phyloP scores from a whole-genome alignment of 2,113 vertebrate species.

The Forbesichthys agassizii region DNA sequence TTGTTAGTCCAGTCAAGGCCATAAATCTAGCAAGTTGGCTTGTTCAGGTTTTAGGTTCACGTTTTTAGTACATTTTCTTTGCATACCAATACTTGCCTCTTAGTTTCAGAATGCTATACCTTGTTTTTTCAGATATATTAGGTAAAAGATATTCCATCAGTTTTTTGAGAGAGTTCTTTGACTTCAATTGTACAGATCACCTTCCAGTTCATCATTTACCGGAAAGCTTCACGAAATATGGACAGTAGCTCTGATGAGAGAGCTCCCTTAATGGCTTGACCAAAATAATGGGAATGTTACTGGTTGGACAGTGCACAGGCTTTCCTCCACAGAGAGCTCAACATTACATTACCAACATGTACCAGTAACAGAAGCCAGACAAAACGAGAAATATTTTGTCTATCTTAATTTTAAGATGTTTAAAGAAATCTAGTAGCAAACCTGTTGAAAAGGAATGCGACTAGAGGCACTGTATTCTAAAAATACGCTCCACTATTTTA shows the following conservation, averaged over 20 bases:
- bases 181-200: constrained; percentile 68
- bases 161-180: constrained; percentile 41
- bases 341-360: constrained; percentile 2
- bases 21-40: neutral
- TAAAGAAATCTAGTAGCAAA: too few relatives aligned
- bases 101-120: neutral
- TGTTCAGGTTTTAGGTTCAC: neutral
- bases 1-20: too few relatives aligned
- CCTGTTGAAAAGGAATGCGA: too few relatives aligned
- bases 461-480: too few relatives aligned
- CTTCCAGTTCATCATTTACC: constrained; percentile 74
- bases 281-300: neutral
- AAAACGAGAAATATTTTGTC: neutral
- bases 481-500: too few relatives aligned
- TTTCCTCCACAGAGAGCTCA: neutral
- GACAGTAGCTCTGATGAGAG: constrained; percentile 34
- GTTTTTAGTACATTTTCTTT: neutral
- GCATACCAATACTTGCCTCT: neutral
- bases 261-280: constrained; percentile 53
- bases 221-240: constrained; percentile 13
- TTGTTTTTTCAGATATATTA: neutral
- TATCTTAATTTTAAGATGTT: too few relatives aligned
- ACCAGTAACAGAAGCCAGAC: constrained; percentile 15
- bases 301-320: constrained; percentile 7
- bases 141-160: neutral